A percentile compares a stretch with the other conserved stretches of the same genome.
phyloP scores from a whole-genome alignment of 2,888 invertebrate species.

The Vesta saturnalis region DNA sequence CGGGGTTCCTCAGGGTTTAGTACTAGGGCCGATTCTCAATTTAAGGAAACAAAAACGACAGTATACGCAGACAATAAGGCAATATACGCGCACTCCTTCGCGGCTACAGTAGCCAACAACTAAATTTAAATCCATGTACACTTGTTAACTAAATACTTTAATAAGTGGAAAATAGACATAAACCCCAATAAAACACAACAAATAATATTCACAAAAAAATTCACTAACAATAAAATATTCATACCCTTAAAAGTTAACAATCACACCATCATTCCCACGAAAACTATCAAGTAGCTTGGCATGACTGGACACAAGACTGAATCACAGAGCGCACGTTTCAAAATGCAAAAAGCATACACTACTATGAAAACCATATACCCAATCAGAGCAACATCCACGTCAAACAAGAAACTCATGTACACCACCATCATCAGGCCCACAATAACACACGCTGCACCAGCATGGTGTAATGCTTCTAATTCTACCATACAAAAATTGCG shows the following conservation, averaged over 20 bases:
- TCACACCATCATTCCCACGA: not conserved
- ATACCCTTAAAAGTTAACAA: not conserved
- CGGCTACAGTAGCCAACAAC: not conserved
- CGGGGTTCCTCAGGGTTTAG: conserved; percentile 15
- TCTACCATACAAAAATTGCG: too few relatives aligned
- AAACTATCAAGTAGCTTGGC: conserved; percentile 42
- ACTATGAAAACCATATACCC: too few relatives aligned
- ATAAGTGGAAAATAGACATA: conserved; percentile 2
- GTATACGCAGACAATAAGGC: conserved; percentile 13
- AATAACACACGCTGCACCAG: too few relatives aligned
- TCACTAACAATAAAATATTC: conserved; percentile 13
- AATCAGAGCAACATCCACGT: too few relatives aligned
- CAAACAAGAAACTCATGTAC: too few relatives aligned
- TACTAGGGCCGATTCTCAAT: not conserved
- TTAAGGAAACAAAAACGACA: not conserved
- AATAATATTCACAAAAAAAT: conserved; percentile 3
- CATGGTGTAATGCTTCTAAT: too few relatives aligned
- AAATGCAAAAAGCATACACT: too few relatives aligned
- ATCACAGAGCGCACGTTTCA: too few relatives aligned
- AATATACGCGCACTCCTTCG: not conserved
- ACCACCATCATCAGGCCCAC: too few relatives aligned
- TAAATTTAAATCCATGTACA: not conserved
- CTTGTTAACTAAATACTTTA: not conserved
- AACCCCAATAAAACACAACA: conserved; percentile 2
- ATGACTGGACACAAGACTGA: too few relatives aligned